A percentile compares a stretch with the other conserved stretches of the same genome.
phyloP scores from a whole-genome alignment of 2,888 invertebrate species.

The Myathropa florea region DNA sequence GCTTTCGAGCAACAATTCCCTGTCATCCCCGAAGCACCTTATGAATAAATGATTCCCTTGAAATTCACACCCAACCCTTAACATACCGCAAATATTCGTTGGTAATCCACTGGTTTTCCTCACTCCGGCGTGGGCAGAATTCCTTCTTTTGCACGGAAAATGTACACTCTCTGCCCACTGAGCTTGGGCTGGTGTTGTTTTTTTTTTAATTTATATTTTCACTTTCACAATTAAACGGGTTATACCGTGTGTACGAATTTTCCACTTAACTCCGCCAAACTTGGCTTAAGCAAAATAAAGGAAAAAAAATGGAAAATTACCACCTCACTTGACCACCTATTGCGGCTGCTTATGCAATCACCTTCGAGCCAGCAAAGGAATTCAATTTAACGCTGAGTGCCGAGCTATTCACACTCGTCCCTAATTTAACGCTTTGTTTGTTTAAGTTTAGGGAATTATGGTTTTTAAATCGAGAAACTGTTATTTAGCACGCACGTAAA shows the following conservation, averaged over 20 bases:
- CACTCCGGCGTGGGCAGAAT: neutral
- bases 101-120: constrained; percentile 36
- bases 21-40: neutral
- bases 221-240: constrained; percentile 68
- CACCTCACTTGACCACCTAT: neutral
- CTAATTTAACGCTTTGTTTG: neutral
- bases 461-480: neutral
- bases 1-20: neutral
- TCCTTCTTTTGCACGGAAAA: constrained; percentile 8
- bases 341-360: neutral
- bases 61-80: neutral
- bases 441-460: neutral
- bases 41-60: neutral
- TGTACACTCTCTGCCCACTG: constrained; percentile 6
- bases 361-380: neutral
- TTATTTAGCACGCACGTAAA: too few species aligned
- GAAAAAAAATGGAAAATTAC: constrained; percentile 5
- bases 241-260: constrained; percentile 13
- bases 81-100: constrained; percentile 21
- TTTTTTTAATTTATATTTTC: constrained; percentile 26
- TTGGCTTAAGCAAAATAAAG: neutral
- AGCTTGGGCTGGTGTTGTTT: constrained; percentile 1
- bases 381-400: neutral
- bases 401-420: neutral
- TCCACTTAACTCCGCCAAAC: neutral